Percentiles rank a stretch among this genome's conserved stretches.
Conservation (phyloP, 2,888 invertebrate species). For the Hesperia comma region DNA sequence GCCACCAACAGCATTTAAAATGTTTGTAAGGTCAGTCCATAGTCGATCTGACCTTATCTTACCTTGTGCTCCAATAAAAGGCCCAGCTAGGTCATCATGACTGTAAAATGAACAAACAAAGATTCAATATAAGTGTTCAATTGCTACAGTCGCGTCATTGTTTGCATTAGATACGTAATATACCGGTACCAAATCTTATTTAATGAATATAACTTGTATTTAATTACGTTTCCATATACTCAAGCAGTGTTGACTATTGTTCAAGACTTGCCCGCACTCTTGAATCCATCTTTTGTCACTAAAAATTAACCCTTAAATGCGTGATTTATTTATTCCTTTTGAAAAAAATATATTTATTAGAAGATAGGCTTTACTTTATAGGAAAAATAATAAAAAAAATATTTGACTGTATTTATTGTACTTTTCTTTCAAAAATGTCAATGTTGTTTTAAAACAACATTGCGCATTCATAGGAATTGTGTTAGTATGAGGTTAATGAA, state of each 20-base stretch:
- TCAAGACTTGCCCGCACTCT: no score
- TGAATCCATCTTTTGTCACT: no score
- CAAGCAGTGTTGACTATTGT: conserved; percentile 2
- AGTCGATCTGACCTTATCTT: no score
- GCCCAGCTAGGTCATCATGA: no score
- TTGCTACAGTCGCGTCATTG: no score
- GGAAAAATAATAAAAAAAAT: conserved; percentile 49
- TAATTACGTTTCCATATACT: conserved; percentile 4
- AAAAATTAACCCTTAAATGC: neutral
- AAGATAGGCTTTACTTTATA: conserved; percentile 47
- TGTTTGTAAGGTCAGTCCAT: no score
- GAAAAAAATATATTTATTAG: conserved; percentile 8
- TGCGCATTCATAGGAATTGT: conserved; percentile 49
- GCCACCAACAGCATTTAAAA: no score
- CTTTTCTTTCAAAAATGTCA: conserved; percentile 47
- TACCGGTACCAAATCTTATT: no score
- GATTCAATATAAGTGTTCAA: no score
- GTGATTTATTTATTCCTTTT: neutral
- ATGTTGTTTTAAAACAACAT: conserved; percentile 51
- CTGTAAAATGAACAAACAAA: no score
- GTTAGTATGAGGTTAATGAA: conserved; percentile 50
- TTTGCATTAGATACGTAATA: no score
- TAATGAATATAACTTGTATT: neutral
- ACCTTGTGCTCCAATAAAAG: no score
- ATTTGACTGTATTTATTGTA: conserved; percentile 47